Base-by-base conservation (phyloP, 2,888 invertebrate species). In the Ashinkailepas kermadecensis region DNA sequence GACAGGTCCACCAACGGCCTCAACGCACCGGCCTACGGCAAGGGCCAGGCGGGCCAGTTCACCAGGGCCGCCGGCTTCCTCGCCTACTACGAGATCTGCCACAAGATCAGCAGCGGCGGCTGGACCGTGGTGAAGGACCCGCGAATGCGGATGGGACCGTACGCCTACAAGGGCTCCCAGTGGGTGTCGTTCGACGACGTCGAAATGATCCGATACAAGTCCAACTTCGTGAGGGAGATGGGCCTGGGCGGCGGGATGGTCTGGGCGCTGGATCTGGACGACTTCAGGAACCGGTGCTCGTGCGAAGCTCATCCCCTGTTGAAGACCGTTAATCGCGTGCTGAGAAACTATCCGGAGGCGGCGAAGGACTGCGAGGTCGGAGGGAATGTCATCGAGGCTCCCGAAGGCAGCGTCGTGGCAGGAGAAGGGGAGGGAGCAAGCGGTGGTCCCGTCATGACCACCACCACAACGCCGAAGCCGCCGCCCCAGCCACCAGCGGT, bases 121-220 rank as follows among this genome's bases (percentile, higher is more conserved):
- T 85, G 85, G 82, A 83, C 86, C 21, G 85, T 86, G 67, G 87
- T 87, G 84, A 86, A 87, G 81, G 85, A 86, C 58, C 86, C 87
- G 70, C 84, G 86, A 78, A 82, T 81, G 15, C 81, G 85, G 13
- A 85, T 87, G 83, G 87, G 87, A 9, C 96, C 96, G 0, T 95
- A 93, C 85, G 94, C 96, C 0, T 93, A 92, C 86, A 93, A 94
- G 86, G 95, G 92, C 79, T 93, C 93, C 86, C 96, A 96, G 86
- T 97, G 96, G 96, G 95, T 96, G 39, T 93, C 95, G 4, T 97
- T 91, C 86, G 96, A 97, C 86, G 95, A 96, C 86, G 89, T 90
- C 13, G 92, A 92, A 62, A 95, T 93, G 88, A 92, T 96, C 78
- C 90, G 91, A 78, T 85, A 84, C 79, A 83, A 89, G 88, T 92